A percentile compares a stretch with the other conserved stretches of the same genome.
Conservation (phyloP, 2,797 vertebrate genomes). For the Holocentrus rufus region DNA sequence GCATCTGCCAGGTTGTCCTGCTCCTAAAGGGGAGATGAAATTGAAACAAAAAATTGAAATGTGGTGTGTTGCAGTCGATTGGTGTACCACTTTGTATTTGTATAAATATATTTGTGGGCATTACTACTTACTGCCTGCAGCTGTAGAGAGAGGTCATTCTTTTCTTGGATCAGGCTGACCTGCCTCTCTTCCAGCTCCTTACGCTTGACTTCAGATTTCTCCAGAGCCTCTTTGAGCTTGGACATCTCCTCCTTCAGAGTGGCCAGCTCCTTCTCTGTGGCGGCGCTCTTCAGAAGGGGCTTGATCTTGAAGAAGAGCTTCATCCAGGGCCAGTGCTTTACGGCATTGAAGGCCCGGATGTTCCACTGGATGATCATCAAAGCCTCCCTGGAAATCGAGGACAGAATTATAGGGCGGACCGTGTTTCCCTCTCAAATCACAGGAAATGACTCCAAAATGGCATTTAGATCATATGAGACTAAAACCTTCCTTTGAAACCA, state of each 20-base stretch:
- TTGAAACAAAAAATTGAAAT: neutral
- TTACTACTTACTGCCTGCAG: constrained; percentile 89
- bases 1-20: constrained; percentile 94
- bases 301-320: constrained; percentile 97
- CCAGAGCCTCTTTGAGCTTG: constrained; percentile 79
- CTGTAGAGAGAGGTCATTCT: constrained; percentile 92
- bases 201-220: constrained; percentile 88
- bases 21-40: constrained; percentile 79
- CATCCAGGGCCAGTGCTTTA: constrained; percentile 97
- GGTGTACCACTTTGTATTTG: neutral
- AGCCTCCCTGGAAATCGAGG: constrained; percentile 85
- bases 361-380: constrained; percentile 95
- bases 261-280: constrained; percentile 86
- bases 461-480: neutral
- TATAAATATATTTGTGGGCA: constrained; percentile 1
- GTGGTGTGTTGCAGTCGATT: neutral
- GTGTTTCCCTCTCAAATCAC: neutral
- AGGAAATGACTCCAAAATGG: constrained; percentile 3
- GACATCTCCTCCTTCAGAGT: constrained; percentile 79
- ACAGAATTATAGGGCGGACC: constrained; percentile 1
- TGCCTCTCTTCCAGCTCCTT: constrained; percentile 94
- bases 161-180: constrained; percentile 88
- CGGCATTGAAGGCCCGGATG: constrained; percentile 90
- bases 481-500: neutral
- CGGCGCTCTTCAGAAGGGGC: constrained; percentile 89